Conservation (phyloP, 2,113 vertebrate genomes). For the Gadus chalcogrammus region DNA sequence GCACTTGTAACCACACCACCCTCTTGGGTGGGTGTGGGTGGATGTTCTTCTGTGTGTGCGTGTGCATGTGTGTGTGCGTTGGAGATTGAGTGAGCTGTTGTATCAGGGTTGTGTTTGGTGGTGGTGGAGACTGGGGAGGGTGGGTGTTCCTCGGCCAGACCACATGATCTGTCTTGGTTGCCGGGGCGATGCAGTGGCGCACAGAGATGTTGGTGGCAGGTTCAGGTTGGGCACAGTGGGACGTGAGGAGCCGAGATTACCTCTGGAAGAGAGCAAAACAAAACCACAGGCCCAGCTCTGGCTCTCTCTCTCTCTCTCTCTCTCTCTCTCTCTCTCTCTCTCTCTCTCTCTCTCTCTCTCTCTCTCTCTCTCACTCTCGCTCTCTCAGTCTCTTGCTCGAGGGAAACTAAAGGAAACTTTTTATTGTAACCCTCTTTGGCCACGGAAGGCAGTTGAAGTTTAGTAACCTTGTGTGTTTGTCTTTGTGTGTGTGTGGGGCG, state of each 20-base stretch:
- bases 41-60: background rate
- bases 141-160: constrained; percentile 1
- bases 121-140: background rate
- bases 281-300: constrained; percentile 52
- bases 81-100: background rate
- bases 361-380: constrained; percentile 23
- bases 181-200: constrained; percentile 48
- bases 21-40: no score
- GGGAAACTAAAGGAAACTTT: constrained; percentile 42
- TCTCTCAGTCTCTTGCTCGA: background rate
- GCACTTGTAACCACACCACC: no score
- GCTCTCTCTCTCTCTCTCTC: background rate
- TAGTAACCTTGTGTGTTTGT: constrained; percentile 28
- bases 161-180: constrained; percentile 43
- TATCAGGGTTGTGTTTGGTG: no score
- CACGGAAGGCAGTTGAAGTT: constrained; percentile 29
- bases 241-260: constrained; percentile 59
- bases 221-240: constrained; percentile 62
- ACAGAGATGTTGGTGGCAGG: constrained; percentile 55
- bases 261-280: constrained; percentile 60
- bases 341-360: background rate
- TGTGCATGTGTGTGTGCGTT: background rate
- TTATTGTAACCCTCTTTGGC: constrained; percentile 29
- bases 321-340: constrained; percentile 19
- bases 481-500: constrained; percentile 1